These are phyloP conservation scores for Leptinotarsa texana DNA, from an alignment of 1,140 invertebrate species.

Conservation along the genomic window DNA sequence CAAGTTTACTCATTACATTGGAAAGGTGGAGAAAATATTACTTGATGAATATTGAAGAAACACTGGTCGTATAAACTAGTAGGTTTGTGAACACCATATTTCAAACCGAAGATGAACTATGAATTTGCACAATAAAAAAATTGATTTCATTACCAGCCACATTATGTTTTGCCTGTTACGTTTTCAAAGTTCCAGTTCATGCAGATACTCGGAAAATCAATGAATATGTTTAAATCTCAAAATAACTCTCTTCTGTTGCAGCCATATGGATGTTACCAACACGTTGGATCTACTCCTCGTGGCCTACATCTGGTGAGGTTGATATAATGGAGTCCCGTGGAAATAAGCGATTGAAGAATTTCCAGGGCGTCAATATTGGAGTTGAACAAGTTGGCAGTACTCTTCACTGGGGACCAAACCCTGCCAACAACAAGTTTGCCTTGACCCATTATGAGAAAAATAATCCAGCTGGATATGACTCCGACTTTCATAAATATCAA, in stretches of 20 bases:
- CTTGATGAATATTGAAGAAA: too few species aligned
- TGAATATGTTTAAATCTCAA: not conserved
- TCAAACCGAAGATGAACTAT: too few species aligned
- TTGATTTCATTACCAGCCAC: too few species aligned
- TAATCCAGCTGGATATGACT: constrained; percentile 57
- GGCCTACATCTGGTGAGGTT: constrained; percentile 63
- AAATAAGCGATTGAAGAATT: constrained; percentile 57
- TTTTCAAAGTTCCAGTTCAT: too few species aligned
- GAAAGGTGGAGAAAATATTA: too few species aligned
- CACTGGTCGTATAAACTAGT: too few species aligned
- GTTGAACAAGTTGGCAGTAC: constrained; percentile 63
- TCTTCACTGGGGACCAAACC: constrained; percentile 67
- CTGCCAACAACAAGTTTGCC: constrained; percentile 59
- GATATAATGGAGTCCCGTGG: constrained; percentile 64
- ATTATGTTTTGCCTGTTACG: too few species aligned
- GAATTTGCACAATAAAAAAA: too few species aligned
- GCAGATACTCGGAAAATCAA: too few species aligned
- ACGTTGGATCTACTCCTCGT: constrained; percentile 61
- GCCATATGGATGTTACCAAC: constrained; percentile 67
- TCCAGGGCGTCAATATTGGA: constrained; percentile 62
- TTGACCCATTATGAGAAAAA: constrained; percentile 58
- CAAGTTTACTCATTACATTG: too few species aligned
- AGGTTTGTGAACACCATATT: too few species aligned
- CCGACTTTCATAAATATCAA: constrained; percentile 58
- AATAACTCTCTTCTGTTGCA: constrained; percentile 42